Evolutionary conservation across 2,113 vertebrate genomes (phyloP), one percentile per base, ranked within the genome.

Genomic region (Noturus placidus): DNA sequence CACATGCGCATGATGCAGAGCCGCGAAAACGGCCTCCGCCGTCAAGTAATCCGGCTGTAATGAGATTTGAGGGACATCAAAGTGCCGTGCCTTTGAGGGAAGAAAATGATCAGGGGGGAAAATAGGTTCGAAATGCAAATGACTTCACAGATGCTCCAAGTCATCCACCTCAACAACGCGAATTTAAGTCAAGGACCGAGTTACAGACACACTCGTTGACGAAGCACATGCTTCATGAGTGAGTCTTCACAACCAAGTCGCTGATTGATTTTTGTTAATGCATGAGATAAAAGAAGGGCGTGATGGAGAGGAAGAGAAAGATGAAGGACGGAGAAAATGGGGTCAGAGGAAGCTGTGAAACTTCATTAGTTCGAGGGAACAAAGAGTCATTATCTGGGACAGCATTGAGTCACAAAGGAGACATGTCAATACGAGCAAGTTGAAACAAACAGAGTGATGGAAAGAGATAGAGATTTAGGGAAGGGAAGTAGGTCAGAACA

Each of bases 41-140:
- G 80, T 86, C 79, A 67, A 90, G 90, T 91, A 90, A 91, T 89
- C 83, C 77, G 42, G 67, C 82, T 77, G 88, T 95, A 95, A 96
- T 95, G 93, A 95, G 94, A 95, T 96, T 95, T 95, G 91, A 93
- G 92, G 92, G 91, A 95, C 93, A 94, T 95, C 94, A 95, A 95
- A 95, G 95, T 91, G 89, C 88, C 84, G 85, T 89, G 93, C 87
- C 90, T 94, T 93, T 93, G 90, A 93, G 90, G 91, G 86, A 88
- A 69, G 35, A 92, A 91, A 93, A 86, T 92, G 92, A 94, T 91
- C 10, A 59, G 93, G 89, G 92, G 76, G 93, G 89, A 92, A 92
- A 94, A 92, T 88, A 90, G 90, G 90, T 91, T 91, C 42, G 86
- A 94, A 93, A 95, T 95, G 93, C 92, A 94, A 94, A 95, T 93